Base-by-base conservation (phyloP, 2,888 invertebrate species). In the Esperia sulphurella region DNA sequence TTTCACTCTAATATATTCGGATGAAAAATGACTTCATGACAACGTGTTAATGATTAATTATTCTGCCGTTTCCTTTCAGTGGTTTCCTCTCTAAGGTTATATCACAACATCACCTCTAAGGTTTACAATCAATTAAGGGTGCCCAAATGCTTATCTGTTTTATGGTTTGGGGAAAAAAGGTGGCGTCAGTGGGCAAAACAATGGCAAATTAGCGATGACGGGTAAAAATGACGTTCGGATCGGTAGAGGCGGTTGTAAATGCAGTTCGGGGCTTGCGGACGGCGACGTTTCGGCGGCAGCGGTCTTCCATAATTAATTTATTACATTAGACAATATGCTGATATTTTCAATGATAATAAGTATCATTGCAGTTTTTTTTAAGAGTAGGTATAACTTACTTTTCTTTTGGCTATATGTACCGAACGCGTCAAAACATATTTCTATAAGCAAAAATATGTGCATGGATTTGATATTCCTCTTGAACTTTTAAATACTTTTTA, bases 191-290 rank as follows among this genome's bases (percentile, higher is more conserved):
- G 70, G 70, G 67, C 73, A 79, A 87, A 87, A 88, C 88, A 89
- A 88, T 88, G 75, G 86, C 85, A 80, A 88, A 89, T 89, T 88
- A 88, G 87, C 71, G 79, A 73, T 86, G 88, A 87, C 87, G 85
- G 82, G 73, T 83, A 86, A 86, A 86, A 88, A 86, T 87, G 83
- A 86, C 76, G 79, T 72, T 71, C 62, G 69, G 64, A 77, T 76
- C 71, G 71, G 71, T 61, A 56, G 60, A 58, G 63, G 61, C 57
- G 60, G 76, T 69, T 74, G 73, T 75, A 76, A 75, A 79, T 58
- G 59, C 49, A 63, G 61, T 62, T 57, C 71, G 62, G 55, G 52
- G 61, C 62, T 57, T 71, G 62, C 55, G 53, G 59, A 49, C 53
- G 73, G 71, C 69, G 71, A 64, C 66, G 65, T 48, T 55, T 52